A percentile compares a stretch with the other conserved stretches of the same genome.
These are phyloP conservation scores for Trematocara variabile DNA, from an alignment of 2,113 vertebrate genomes.

Conservation along the genomic window DNA sequence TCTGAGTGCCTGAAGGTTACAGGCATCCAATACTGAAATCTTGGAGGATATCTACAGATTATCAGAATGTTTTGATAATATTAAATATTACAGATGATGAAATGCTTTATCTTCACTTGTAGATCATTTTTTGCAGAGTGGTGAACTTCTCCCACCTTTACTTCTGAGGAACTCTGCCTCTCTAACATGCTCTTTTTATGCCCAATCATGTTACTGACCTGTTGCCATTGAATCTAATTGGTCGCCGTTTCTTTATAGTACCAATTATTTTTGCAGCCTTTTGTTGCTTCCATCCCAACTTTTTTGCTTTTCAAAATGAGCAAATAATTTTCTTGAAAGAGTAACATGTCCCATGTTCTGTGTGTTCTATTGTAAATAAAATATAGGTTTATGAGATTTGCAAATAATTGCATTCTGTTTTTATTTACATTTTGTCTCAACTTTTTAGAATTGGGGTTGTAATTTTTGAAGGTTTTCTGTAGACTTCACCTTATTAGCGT, in stretches of 20 bases:
- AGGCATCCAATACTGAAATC: not conserved
- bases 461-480: not conserved
- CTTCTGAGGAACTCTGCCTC: not conserved
- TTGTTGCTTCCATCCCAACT: not conserved
- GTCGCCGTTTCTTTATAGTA: not conserved
- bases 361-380: not conserved
- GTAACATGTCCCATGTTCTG: not conserved
- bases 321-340: not conserved
- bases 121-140: not conserved
- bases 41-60: not conserved
- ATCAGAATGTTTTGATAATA: not conserved
- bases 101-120: not conserved
- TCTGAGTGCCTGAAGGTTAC: not conserved
- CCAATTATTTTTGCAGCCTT: not conserved
- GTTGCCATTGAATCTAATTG: not conserved
- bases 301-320: not conserved
- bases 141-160: not conserved
- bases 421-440: not conserved
- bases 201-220: not conserved
- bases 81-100: not conserved
- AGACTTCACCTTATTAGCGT: not conserved
- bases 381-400: not conserved
- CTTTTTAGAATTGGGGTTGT: not conserved
- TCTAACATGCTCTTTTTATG: not conserved
- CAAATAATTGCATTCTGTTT: not conserved